Evolutionary conservation across 2,113 vertebrate species (phyloP).

Genomic region (Poeciliopsis turrubarensis): DNA sequence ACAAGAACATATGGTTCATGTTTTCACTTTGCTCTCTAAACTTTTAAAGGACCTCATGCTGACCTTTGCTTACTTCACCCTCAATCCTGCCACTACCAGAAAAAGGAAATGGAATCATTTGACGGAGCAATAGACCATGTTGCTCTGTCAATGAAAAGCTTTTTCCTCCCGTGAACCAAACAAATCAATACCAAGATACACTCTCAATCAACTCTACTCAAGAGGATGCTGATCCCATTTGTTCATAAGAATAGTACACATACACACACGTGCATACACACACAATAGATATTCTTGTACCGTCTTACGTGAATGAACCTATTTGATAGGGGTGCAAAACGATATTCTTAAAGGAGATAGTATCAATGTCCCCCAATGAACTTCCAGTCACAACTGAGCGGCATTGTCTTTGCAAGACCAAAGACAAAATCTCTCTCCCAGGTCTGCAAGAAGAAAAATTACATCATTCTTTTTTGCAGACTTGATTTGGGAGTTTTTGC

Average conservation of each 20-base stretch:
- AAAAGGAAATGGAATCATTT: slow-evolving; percentile 17
- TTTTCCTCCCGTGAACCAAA: slow-evolving; percentile 59
- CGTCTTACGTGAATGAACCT: not conserved
- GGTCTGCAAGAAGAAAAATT: not conserved
- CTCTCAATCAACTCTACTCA: slow-evolving; percentile 66
- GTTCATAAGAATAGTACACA: slow-evolving; percentile 16
- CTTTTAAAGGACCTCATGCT: slow-evolving; percentile 5
- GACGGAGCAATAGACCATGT: slow-evolving; percentile 9
- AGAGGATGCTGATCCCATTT: slow-evolving; percentile 35
- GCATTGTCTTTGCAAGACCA: not conserved
- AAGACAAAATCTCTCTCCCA: not conserved
- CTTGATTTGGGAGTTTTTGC: not conserved
- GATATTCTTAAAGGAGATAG: not conserved
- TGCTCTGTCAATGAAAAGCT: slow-evolving; percentile 38
- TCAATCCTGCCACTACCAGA: slow-evolving; percentile 1
- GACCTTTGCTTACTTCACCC: slow-evolving; percentile 37
- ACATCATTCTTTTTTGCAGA: not conserved
- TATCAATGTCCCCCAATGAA: not conserved
- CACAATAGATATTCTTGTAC: not conserved
- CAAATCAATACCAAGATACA: slow-evolving; percentile 73
- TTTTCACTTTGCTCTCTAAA: not conserved
- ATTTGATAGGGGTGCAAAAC: not conserved
- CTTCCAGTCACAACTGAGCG: too few species aligned
- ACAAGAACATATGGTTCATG: not conserved
- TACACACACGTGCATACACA: not conserved